phyloP scores from a whole-genome alignment of 2,888 invertebrate genomes.

The Argynnis bischoffii region DNA sequence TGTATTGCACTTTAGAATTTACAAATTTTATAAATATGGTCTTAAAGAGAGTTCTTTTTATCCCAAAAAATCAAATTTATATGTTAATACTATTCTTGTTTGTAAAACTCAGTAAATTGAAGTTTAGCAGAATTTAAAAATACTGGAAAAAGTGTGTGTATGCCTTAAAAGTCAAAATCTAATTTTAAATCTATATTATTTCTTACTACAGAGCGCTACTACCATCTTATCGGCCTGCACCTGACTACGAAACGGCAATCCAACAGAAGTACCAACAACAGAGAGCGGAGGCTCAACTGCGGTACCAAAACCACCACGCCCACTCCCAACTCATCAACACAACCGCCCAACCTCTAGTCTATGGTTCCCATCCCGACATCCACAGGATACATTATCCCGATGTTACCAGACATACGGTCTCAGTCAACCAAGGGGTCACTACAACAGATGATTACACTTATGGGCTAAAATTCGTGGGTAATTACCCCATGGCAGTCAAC shows the following conservation, averaged over 20 bases:
- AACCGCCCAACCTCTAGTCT: constrained; percentile 69
- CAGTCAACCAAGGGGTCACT: constrained; percentile 54
- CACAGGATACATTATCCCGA: constrained; percentile 86
- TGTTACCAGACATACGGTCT: constrained; percentile 81
- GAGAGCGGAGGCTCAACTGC: constrained; percentile 63
- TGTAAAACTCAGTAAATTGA: too few relatives aligned
- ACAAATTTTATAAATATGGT: too few relatives aligned
- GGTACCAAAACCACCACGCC: constrained; percentile 66
- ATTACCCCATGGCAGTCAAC: constrained; percentile 71
- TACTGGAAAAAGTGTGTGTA: too few relatives aligned
- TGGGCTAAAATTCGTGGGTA: constrained; percentile 61
- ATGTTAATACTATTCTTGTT: too few relatives aligned
- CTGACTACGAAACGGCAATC: constrained; percentile 97
- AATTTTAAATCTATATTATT: neutral
- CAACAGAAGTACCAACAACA: constrained; percentile 89
- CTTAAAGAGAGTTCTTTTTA: too few relatives aligned
- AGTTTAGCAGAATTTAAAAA: too few relatives aligned
- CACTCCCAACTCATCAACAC: constrained; percentile 52
- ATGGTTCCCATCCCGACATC: constrained; percentile 89
- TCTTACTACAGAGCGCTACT: constrained; percentile 84
- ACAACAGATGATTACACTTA: constrained; percentile 65
- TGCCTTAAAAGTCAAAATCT: neutral
- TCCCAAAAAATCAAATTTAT: too few relatives aligned
- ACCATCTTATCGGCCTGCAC: constrained; percentile 94
- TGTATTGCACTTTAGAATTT: too few relatives aligned